phyloP scores from a whole-genome alignment of 2,113 vertebrate species.

The Hydropotes inermis region DNA sequence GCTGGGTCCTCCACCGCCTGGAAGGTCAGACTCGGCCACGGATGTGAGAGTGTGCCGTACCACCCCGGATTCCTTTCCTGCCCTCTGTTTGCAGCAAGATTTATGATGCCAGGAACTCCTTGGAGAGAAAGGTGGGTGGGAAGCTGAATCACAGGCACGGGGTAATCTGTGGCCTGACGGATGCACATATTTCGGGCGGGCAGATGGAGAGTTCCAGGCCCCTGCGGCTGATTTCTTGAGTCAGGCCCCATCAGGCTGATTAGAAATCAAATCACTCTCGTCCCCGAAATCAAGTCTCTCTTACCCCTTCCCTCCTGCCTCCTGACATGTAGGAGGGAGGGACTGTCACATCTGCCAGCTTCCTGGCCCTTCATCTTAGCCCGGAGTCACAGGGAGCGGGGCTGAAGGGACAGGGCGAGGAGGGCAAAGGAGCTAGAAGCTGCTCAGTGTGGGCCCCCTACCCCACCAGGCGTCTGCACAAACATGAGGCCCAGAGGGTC shows the following conservation, averaged over 20 bases:
- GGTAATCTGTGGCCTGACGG: background rate
- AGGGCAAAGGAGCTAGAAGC: background rate
- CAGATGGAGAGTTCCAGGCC: background rate
- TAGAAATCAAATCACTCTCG: background rate
- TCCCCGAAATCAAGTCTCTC: background rate
- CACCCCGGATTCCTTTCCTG: background rate
- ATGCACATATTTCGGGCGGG: background rate
- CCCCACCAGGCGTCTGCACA: background rate
- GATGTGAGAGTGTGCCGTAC: accelerated
- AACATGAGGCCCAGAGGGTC: background rate
- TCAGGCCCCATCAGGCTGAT: background rate
- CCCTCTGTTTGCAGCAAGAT: background rate
- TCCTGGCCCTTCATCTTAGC: background rate
- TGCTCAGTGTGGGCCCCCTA: background rate
- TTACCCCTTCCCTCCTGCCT: background rate
- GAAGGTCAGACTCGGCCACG: accelerated
- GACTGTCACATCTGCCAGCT: background rate
- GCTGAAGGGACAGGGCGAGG: background rate
- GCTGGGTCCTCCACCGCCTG: accelerated
- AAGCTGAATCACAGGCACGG: background rate
- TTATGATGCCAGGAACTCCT: background rate
- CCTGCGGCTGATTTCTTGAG: background rate
- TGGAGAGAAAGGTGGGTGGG: background rate
- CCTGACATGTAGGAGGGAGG: background rate
- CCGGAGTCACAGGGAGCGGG: background rate